Evolutionary conservation across 2,113 vertebrate species (phyloP).

Genomic region (Arvicanthis niloticus): DNA sequence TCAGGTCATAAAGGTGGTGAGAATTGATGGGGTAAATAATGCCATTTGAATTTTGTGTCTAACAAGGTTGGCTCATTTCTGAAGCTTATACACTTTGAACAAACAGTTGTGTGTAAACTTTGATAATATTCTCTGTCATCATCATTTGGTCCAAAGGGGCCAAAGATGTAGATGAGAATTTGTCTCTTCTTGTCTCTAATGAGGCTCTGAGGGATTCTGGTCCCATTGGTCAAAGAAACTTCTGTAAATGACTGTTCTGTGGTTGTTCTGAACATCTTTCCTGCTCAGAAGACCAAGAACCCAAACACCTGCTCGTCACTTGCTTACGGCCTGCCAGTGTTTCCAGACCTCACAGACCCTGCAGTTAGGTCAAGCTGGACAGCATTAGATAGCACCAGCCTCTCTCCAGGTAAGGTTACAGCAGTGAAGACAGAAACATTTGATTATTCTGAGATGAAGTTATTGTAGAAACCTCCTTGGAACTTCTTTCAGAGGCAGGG

Average conservation of each 20-base stretch:
- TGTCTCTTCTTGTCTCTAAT: slow-evolving; percentile 42
- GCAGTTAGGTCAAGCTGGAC: neutral
- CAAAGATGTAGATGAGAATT: neutral
- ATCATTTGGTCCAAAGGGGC: neutral
- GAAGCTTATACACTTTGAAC: neutral
- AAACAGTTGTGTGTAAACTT: neutral
- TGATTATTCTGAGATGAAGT: too few species aligned
- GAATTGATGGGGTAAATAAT: too few species aligned
- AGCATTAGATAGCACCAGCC: neutral
- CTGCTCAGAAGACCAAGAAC: neutral
- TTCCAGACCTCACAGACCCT: neutral
- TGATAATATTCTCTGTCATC: neutral
- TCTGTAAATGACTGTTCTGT: neutral
- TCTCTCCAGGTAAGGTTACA: neutral
- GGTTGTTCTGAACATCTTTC: too few species aligned
- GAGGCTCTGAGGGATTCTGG: slow-evolving; percentile 51
- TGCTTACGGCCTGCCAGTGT: neutral
- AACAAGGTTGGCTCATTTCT: neutral
- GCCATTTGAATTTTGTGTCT: neutral
- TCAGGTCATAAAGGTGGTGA: neutral
- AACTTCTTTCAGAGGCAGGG: neutral
- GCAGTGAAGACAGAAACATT: neutral
- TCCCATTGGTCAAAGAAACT: neutral
- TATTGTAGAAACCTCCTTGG: neutral
- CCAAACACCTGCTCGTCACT: neutral